Conservation (phyloP, 92 coral and sea anemone species). For the Actinernus sp. region DNA sequence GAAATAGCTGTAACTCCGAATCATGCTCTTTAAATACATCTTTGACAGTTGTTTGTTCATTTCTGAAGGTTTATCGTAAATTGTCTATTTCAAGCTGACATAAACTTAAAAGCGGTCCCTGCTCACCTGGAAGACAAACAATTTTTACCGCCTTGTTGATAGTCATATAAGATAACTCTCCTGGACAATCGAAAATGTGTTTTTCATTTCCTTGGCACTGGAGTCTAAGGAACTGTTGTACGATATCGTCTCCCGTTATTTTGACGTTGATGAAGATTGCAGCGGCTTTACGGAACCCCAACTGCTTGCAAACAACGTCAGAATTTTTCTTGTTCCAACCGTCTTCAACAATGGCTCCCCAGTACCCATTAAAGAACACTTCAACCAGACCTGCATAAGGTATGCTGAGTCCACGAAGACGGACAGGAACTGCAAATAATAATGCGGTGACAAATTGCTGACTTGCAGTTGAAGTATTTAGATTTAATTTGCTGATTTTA, state of each 20-base stretch:
- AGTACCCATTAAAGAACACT: neutral
- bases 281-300: neutral
- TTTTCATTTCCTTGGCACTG: neutral
- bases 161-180: neutral
- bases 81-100: too few species aligned
- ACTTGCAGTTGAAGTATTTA: too few species aligned
- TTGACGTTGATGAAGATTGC: conserved; percentile 1
- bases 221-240: neutral
- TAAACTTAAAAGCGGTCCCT: too few species aligned
- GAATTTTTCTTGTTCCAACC: neutral
- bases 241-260: neutral
- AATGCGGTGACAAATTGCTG: too few species aligned
- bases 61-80: too few species aligned
- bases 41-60: too few species aligned
- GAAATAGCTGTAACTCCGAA: too few species aligned
- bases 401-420: neutral
- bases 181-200: neutral
- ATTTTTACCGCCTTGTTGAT: neutral
- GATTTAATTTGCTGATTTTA: too few species aligned
- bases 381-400: neutral
- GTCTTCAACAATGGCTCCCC: neutral
- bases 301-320: neutral
- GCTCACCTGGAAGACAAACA: neutral
- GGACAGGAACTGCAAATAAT: neutral
- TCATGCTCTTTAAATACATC: too few species aligned